Base-by-base conservation (phyloP, 2,888 invertebrate species). In the Phyllotreta striolata region DNA sequence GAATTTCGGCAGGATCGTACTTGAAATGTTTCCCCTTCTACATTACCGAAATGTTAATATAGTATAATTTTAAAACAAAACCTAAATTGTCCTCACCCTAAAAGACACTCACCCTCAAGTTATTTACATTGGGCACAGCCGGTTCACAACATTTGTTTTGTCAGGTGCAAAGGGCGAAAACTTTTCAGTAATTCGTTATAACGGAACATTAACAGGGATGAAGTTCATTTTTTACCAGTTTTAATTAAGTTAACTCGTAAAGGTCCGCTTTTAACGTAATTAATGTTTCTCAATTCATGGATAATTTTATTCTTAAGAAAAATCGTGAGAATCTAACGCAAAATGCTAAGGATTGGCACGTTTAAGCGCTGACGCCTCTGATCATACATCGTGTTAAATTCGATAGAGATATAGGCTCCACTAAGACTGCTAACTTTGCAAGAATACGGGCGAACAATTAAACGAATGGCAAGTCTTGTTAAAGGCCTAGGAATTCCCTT, bases 111-210 rank as follows among this genome's bases (percentile, higher is more conserved):
- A 51, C 60, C 60, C 37, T 58, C 62, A 68, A 69, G 71, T 72
- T 68, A 72, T 72, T 71, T 72, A 72, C 63, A 55, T 61, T 38
- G 35, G 41, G 46, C 64, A 51, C 63, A 64, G 66, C 63, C 67
- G 70, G 71, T 60, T 64, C 41, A 51, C 56, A 66, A 68, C 66
- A 63, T 68, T 70, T 66, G 66, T 68, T 66, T 66, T 66, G 69
- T 66, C 73, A 72, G 71, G 72, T 73, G 73, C 66, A 71, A 71
- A 70, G 41, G 67, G 69, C 66, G 65, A 65, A 60, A 72, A 71
- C 57, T 73, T 73, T 72, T 70, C 64, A 58, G 69, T 69, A 70
- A 24, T 72, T 70, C 68, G 72, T 73, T 69, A 63, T 67, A 69
- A 72, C 64, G 64, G 70, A 70, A 67, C 66, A 65, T 63, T 54